phyloP scores from a whole-genome alignment of 2,888 invertebrate genomes.

The Hypsopygia costalis region DNA sequence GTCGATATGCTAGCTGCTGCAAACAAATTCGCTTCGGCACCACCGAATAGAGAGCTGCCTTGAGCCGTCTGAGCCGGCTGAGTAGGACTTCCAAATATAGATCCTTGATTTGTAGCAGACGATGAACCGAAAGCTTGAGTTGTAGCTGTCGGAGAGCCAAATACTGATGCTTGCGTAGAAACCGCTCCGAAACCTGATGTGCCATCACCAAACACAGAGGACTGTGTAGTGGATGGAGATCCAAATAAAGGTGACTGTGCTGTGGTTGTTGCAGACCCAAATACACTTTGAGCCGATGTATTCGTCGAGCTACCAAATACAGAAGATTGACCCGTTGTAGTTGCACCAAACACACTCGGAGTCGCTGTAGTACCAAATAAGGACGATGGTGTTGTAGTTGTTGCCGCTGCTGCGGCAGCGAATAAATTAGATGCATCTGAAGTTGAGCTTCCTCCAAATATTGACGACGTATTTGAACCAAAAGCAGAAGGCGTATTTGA shows the following conservation, averaged over 20 bases:
- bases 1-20: conserved; percentile 69
- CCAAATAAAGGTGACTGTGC: conserved; percentile 11
- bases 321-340: conserved; percentile 20
- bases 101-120: conserved; percentile 26
- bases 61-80: conserved; percentile 17
- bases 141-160: conserved; percentile 14
- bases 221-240: conserved; percentile 18
- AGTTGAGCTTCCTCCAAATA: conserved; percentile 2
- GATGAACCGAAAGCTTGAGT: conserved; percentile 29
- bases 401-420: conserved; percentile 10
- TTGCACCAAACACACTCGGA: conserved; percentile 18
- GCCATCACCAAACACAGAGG: conserved; percentile 7
- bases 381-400: conserved; percentile 28
- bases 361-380: conserved; percentile 31
- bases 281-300: conserved; percentile 25
- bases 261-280: conserved; percentile 23
- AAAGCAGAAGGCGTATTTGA: conserved; percentile 21
- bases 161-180: conserved; percentile 11
- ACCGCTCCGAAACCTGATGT: conserved; percentile 20
- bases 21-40: conserved; percentile 54
- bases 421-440: conserved; percentile 16
- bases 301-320: conserved; percentile 25
- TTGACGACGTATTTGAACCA: conserved; percentile 23
- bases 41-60: conserved; percentile 52
- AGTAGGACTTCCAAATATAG: conserved; percentile 34